Conservation (phyloP, 2,113 vertebrate species). For the Sphaerodactylus townsendi region DNA sequence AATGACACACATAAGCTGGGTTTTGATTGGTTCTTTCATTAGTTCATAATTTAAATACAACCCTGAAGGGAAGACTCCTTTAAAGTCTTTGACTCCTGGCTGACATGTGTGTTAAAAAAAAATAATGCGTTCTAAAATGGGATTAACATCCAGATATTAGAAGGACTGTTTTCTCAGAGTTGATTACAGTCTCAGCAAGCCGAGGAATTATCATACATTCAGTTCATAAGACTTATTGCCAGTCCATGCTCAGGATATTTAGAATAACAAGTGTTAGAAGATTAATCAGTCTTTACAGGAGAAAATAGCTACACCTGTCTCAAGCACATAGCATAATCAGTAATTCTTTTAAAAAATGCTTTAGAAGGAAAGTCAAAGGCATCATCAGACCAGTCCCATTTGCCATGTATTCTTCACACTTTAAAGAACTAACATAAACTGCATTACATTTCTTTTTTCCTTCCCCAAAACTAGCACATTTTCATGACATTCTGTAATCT, state of each 20-base stretch:
- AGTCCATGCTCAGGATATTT: constrained; percentile 41
- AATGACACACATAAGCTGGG: constrained; percentile 18
- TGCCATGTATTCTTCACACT: constrained; percentile 66
- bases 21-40: constrained; percentile 28
- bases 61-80: constrained; percentile 36
- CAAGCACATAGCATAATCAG: background rate
- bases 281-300: constrained; percentile 49
- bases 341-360: constrained; percentile 47
- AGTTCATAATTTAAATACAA: constrained; percentile 51
- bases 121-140: constrained; percentile 24
- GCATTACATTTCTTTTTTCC: constrained; percentile 59
- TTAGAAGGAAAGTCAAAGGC: constrained; percentile 74
- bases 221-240: constrained; percentile 35
- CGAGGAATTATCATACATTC: constrained; percentile 33
- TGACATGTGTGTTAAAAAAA: constrained; percentile 54
- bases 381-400: constrained; percentile 65
- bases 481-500: constrained; percentile 74
- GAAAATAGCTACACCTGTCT: constrained; percentile 16
- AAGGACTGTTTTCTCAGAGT: background rate
- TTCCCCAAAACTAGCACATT: constrained; percentile 63
- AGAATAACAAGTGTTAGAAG: constrained; percentile 47
- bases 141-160: background rate
- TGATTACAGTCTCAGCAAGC: constrained; percentile 38
- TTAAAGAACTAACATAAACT: constrained; percentile 67
- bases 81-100: constrained; percentile 68